Base-by-base conservation (phyloP, 2,888 invertebrate genomes). In the Rhyacophila evoluta region DNA sequence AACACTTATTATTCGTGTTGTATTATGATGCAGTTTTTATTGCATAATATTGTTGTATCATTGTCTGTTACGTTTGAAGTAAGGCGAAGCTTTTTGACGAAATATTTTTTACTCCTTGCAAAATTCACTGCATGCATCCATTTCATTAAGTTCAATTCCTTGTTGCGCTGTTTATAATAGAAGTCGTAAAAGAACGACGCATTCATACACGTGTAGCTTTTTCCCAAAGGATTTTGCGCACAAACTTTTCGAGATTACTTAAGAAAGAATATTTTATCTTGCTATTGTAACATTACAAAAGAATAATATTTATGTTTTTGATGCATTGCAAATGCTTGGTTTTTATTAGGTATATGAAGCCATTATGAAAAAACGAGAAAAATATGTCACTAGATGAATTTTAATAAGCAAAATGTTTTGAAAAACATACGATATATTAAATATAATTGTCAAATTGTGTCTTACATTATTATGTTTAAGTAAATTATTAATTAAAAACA, bases 141-240 rank as follows among this genome's bases (percentile, higher is more conserved):
- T 55, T 55, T 55, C 55, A 55, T 55, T 55, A 55, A 55, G 55
- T 55, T 19, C 10, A 19, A 55, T 55, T 55, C 19, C 15, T 19
- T 55, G 55, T 55, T 55, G 19, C 55, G 55, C 55, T 8, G 55
- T 55, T 55, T 55, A 55, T 55, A 55, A 55, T 55, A 55, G 55
- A 19, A 15, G 8, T 55, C 19, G 15, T 55, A 55, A 19, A 19
- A 55, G 55, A 19, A 19, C 2, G 55, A 25, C 55, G 55, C 25
- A 55, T 25, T 55, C 19, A 19, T 55, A 55, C 55, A 55, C 55
- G 55, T 55, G 55, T 55, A 55, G 55, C 55, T 55, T 55, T 55
- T 19, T 2, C 55, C 19, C 55, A 55, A 39, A 39, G 39, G 39
- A 39, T 15, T 39, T 39, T 15, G 15, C 15, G 12, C 39, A 15